Percentiles rank a stretch among this genome's conserved stretches.
Conservation (phyloP, 2,888 invertebrate species). For the Tenthredo amoena region DNA sequence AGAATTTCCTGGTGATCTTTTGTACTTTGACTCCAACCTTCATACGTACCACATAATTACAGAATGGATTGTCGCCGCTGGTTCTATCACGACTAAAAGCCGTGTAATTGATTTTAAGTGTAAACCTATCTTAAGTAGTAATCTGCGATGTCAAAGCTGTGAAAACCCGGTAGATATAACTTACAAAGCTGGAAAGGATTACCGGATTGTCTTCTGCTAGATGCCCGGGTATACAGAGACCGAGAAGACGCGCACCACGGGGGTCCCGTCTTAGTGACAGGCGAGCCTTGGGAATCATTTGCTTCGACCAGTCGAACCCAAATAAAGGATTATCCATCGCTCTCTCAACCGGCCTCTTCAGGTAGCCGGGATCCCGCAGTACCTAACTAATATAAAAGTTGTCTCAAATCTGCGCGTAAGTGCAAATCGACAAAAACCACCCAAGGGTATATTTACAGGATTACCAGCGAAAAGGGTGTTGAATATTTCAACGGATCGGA, state of each 20-base stretch:
- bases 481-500: neutral
- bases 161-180: neutral
- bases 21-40: neutral
- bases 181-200: conserved; percentile 35
- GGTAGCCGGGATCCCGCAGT: conserved; percentile 27
- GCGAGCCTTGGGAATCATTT: conserved; percentile 58
- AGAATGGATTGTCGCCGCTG: neutral
- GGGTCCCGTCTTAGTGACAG: conserved; percentile 56
- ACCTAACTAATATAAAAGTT: neutral
- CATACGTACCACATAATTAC: neutral
- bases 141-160: conserved; percentile 20
- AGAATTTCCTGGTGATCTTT: neutral
- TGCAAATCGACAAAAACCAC: neutral
- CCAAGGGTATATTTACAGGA: conserved; percentile 3
- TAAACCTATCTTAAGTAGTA: neutral
- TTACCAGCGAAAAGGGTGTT: neutral
- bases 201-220: conserved; percentile 38
- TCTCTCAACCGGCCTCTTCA: conserved; percentile 47
- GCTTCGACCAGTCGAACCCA: conserved; percentile 56
- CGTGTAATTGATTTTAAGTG: conserved; percentile 21
- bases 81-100: neutral
- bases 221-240: neutral
- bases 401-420: neutral
- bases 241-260: conserved; percentile 45
- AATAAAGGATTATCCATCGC: conserved; percentile 65